Evolutionary conservation across 35 echinoderm and acorn worm species (phyloP).

Genomic region (Lytechinus pictus): DNA sequence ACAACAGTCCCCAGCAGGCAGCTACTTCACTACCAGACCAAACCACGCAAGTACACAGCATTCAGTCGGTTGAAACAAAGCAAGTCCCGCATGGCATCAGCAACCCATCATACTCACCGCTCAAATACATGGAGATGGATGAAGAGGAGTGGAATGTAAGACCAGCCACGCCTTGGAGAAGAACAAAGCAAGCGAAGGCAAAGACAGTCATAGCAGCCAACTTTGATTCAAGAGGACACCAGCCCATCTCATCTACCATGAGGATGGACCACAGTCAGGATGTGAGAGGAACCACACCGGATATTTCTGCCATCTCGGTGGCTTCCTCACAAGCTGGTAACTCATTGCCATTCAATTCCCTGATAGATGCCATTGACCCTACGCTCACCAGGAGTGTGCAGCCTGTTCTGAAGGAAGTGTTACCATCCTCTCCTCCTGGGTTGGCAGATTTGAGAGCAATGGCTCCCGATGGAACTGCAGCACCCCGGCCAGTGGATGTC

Average conservation of each 20-base stretch:
- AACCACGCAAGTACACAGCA: not conserved
- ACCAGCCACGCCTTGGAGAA: slow-evolving; percentile 40
- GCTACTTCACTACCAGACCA: not conserved
- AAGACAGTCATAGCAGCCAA: not conserved
- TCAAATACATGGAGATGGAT: slow-evolving; percentile 33
- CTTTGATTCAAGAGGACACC: not conserved
- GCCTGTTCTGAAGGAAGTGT: not conserved
- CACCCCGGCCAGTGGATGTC: not conserved
- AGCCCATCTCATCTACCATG: slow-evolving; percentile 6
- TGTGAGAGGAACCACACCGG: not conserved
- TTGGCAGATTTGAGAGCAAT: not conserved
- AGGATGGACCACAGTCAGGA: not conserved
- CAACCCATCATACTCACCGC: slow-evolving; percentile 1
- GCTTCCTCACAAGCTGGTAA: not conserved
- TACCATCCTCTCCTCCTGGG: not conserved
- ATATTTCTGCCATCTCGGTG: slow-evolving; percentile 4
- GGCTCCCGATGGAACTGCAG: not conserved
- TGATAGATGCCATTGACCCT: not conserved
- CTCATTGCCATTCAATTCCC: not conserved
- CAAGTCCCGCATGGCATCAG: not conserved
- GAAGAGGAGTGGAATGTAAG: slow-evolving; percentile 45
- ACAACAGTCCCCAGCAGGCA: not conserved
- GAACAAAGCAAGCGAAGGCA: slow-evolving; percentile 22
- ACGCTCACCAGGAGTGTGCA: not conserved
- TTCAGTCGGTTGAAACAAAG: not conserved